Base-by-base conservation (phyloP, 2,888 invertebrate genomes). In the Tetropium fuscum region DNA sequence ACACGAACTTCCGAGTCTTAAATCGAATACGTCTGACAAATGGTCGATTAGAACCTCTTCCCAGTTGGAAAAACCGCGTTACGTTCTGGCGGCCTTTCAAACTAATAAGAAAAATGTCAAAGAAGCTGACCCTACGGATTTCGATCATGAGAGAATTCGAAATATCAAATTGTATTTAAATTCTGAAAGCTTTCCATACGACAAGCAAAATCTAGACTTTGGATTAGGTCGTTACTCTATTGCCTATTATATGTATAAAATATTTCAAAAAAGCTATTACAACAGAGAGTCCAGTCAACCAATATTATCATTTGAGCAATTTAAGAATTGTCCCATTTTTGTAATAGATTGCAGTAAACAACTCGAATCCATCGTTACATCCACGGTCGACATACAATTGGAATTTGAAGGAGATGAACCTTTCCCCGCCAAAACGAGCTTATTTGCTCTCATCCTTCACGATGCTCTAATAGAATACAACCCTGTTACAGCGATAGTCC, bases 81-180 rank as follows among this genome's bases (percentile, higher is more conserved):
- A 22, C 22, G 22, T n/a, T n/a, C n/a, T n/a, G n/a, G n/a, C 10
- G 2, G 34, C 2, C 13, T 25, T 43, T 13, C 43, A 43, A 25
- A 43, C 25, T 7, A 8, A 43, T 25, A 43, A 8, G 18, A 43
- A 8, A 25, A 43, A 25, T 13, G 8, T n/a, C 13, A 10, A 8
- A 18, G 1, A 7, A n/a, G 15, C 6, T 2, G 18, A 43, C 25
- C 2, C 1, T 1, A 43, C 16, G 2, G 8, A 25, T 2, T 25
- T 43, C 22, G 43, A 43, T 25, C 43, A 43, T 8, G 15, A 13
- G 7, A 22, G 18, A n/a, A n/a, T 43, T 13, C 1, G 2, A 2
- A 43, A 43, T 43, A 22, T 43, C 6, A 25, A 43, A 43, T 4
- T 22, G 3, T 25, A 43, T 25, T 43, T 43, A 20, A 41, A 41